Conservation (phyloP, 2,888 invertebrate species). For the Microctonus aethiopoides region DNA sequence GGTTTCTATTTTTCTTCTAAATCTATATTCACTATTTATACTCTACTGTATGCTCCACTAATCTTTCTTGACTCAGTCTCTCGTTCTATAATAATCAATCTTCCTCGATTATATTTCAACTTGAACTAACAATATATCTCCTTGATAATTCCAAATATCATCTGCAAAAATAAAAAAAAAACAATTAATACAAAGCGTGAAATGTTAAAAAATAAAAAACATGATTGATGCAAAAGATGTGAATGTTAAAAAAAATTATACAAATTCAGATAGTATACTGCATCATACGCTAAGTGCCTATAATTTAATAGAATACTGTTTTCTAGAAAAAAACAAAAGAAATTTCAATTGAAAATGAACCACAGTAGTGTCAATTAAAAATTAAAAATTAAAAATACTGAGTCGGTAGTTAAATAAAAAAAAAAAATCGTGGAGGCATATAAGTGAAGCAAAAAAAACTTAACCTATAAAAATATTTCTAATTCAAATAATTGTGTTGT, state of each 20-base stretch:
- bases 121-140: neutral
- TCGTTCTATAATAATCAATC: neutral
- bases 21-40: neutral
- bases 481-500: neutral
- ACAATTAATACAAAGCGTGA: neutral
- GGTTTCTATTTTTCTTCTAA: neutral
- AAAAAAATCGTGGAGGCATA: constrained; percentile 18
- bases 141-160: neutral
- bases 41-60: neutral
- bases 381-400: constrained; percentile 27
- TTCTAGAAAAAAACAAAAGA: constrained; percentile 41
- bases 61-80: neutral
- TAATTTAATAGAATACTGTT: constrained; percentile 47
- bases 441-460: constrained; percentile 4
- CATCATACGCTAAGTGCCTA: constrained; percentile 54
- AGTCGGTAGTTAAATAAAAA: constrained; percentile 27
- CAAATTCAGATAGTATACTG: constrained; percentile 27
- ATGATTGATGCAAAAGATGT: no score
- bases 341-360: constrained; percentile 35
- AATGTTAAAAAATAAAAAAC: no score
- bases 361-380: constrained; percentile 42
- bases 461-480: constrained; percentile 12
- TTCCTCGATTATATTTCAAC: constrained; percentile 13
- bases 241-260: neutral
- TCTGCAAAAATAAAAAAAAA: neutral